A percentile compares a stretch with the other conserved stretches of the same genome.
These are phyloP conservation scores for Galleria mellonella DNA, from an alignment of 1,140 invertebrate species.

Conservation along the genomic window DNA sequence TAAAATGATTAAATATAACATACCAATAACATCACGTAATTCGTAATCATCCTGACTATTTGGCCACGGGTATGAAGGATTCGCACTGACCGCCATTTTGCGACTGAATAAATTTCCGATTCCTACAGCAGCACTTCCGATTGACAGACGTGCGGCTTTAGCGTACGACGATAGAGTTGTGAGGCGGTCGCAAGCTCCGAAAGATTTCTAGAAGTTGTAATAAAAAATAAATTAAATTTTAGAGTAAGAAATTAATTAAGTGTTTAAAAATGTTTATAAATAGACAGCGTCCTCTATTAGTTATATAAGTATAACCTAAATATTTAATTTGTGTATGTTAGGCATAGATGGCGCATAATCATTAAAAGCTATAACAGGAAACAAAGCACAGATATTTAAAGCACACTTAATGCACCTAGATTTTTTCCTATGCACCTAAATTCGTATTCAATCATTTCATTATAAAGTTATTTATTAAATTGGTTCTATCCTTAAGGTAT, in stretches of 20 bases:
- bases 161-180: constrained; percentile 52
- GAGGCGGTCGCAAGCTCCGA: constrained; percentile 39
- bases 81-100: constrained; percentile 82
- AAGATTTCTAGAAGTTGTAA: constrained; percentile 32
- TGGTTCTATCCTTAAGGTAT: no score
- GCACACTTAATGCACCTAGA: no score
- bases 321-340: no score
- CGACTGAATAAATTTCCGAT: constrained; percentile 78
- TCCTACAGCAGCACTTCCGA: constrained; percentile 45
- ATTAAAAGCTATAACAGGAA: no score
- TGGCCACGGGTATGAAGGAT: constrained; percentile 85
- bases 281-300: background rate
- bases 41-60: constrained; percentile 96
- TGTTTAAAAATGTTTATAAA: no score
- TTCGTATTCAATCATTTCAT: no score
- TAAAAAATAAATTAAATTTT: background rate
- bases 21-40: constrained; percentile 95
- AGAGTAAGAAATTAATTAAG: no score
- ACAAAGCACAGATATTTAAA: no score
- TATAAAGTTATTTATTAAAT: no score
- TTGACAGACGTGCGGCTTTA: constrained; percentile 63
- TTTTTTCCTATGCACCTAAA: no score
- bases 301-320: background rate
- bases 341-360: no score
- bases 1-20: constrained; percentile 31